Evolutionary conservation across 2,888 invertebrate genomes (phyloP).

Genomic region (Hirtodrosophila confusa): DNA sequence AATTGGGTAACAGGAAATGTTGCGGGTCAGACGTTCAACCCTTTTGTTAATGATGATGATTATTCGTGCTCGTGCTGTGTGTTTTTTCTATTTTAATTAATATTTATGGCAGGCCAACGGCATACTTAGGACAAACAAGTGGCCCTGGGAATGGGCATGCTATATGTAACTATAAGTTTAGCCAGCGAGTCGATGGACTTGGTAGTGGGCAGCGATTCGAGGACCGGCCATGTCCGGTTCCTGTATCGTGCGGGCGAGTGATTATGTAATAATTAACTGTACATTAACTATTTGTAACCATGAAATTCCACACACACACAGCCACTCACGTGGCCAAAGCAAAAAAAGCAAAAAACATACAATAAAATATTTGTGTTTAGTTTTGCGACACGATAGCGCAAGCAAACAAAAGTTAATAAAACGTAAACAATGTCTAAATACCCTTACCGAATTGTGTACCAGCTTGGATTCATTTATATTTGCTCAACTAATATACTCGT

Average conservation of each 20-base stretch:
- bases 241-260: constrained; percentile 62
- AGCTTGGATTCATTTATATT: too few relatives aligned
- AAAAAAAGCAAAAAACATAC: constrained; percentile 24
- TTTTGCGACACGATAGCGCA: constrained; percentile 50
- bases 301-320: constrained; percentile 63
- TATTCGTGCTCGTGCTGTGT: constrained; percentile 23
- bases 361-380: constrained; percentile 45
- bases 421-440: constrained; percentile 7
- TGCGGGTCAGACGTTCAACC: constrained; percentile 50
- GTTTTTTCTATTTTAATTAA: constrained; percentile 43
- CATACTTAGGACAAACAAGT: constrained; percentile 13
- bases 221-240: constrained; percentile 25
- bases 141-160: background rate
- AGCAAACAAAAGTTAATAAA: constrained; percentile 19
- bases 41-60: constrained; percentile 50
- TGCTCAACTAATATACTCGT: too few relatives aligned
- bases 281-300: constrained; percentile 80
- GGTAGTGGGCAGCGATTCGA: constrained; percentile 12
- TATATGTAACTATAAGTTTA: constrained; percentile 10
- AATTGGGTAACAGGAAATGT: constrained; percentile 54
- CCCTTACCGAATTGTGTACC: constrained; percentile 9
- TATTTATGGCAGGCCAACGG: constrained; percentile 43
- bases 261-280: constrained; percentile 79
- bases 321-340: constrained; percentile 20
- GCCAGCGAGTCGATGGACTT: constrained; percentile 62